Base-by-base conservation (phyloP, 2,888 invertebrate species). In the Leucozona laternaria region DNA sequence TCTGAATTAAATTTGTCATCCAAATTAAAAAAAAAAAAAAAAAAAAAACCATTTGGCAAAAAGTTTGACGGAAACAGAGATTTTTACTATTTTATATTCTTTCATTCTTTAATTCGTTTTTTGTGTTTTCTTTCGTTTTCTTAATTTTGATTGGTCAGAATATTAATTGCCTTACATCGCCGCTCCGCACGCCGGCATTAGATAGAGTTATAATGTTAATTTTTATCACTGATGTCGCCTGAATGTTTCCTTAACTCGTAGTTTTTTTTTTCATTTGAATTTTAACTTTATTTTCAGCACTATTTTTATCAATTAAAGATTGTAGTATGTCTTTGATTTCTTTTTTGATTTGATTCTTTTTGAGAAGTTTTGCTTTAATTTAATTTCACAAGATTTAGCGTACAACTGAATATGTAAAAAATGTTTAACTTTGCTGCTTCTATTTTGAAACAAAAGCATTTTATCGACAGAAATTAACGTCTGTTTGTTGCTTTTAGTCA, bases 1-100 rank as follows among this genome's bases (percentile, higher is more conserved):
- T 79, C 64, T 71, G 71, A 84, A 84, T 84, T 79, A 70, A 83
- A 79, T 83, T 83, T 83, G 37, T 75, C 72, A 53, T 55, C 68
- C 25, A 68, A 50, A 68, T 68, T 68, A 40, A 66, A 48, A 55
- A 64, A 62, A 15, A 22, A 37, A 31, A 66, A 43, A 66, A 34
- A 43, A 72, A 43, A 4, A 15, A 13, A 40, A 53, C 7, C 2
- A 37, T 15, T 17, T 13, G n/a, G 28, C 34, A 48, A 75, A 50
- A 75, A 77, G 40, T 72, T 82, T 66, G 53, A 70, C 68, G 37
- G 68, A 53, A 40, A 53, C 50, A n/a, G 37, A 25, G 48, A 66
- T 34, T 48, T 64, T 34, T n/a, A n/a, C 4, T 43, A 43, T 28
- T 62, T 62, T 28, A 17, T 45, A 17, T 45, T 43, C 2, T 13